Evolutionary conservation across 2,113 vertebrate genomes (phyloP).

Genomic region (Pteronura brasiliensis): DNA sequence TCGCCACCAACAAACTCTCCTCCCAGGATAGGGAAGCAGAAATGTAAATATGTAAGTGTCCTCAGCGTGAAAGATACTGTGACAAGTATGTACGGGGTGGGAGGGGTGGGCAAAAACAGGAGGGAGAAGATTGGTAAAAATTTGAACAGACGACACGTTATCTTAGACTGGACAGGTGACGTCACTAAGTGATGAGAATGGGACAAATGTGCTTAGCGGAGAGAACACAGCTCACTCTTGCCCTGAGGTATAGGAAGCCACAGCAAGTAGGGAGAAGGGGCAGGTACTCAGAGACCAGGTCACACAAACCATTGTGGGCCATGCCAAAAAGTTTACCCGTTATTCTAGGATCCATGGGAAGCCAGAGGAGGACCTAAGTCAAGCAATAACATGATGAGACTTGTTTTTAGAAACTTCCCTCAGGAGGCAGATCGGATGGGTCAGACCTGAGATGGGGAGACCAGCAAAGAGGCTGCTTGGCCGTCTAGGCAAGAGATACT

Average conservation of each 20-base stretch:
- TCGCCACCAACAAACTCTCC: neutral
- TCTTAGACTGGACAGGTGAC: neutral
- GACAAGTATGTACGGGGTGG: neutral
- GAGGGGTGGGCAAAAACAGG: no score
- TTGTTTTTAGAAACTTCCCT: neutral
- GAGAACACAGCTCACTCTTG: neutral
- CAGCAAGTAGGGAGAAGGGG: accelerated
- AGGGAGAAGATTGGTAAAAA: neutral
- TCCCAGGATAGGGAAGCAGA: neutral
- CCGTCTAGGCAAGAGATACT: neutral
- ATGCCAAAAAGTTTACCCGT: neutral
- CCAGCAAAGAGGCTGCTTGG: neutral
- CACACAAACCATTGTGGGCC: neutral
- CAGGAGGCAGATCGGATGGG: neutral
- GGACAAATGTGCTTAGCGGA: no score
- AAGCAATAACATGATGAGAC: neutral
- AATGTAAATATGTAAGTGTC: neutral
- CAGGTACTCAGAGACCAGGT: neutral
- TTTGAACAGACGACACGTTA: neutral
- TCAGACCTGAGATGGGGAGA: neutral
- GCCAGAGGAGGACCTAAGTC: neutral
- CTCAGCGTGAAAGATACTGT: accelerated
- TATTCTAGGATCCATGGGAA: neutral
- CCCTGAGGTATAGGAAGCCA: neutral
- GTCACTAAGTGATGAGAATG: no score